A percentile compares a stretch with the other conserved stretches of the same genome.
Conservation (phyloP, 2,888 invertebrate species). For the Nemoura dubitans region DNA sequence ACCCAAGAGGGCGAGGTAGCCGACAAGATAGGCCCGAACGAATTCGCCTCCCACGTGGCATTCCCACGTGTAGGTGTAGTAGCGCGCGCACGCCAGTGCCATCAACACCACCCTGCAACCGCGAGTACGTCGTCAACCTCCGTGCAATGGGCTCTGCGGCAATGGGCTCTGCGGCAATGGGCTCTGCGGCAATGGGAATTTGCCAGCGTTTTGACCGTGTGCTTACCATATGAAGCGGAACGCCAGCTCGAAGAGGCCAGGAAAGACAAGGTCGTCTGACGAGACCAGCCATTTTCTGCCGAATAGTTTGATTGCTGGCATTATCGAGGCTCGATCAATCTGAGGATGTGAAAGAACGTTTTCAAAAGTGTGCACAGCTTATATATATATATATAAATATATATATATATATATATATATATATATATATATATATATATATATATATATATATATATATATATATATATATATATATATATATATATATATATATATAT, state of each 20-base stretch:
- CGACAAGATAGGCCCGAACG: conserved; percentile 77
- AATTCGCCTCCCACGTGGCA: conserved; percentile 76
- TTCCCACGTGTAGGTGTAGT: conserved; percentile 73
- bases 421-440: too few species aligned
- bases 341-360: neutral
- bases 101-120: conserved; percentile 71
- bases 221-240: conserved; percentile 76
- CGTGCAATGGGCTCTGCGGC: too few species aligned
- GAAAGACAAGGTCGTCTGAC: conserved; percentile 92
- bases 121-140: too few species aligned
- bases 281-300: conserved; percentile 91
- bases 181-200: too few species aligned
- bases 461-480: too few species aligned
- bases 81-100: conserved; percentile 70
- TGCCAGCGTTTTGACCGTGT: neutral
- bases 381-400: too few species aligned
- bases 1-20: conserved; percentile 72
- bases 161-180: too few species aligned
- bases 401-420: too few species aligned
- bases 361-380: too few species aligned
- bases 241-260: conserved; percentile 79
- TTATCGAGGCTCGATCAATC: conserved; percentile 56
- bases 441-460: too few species aligned
- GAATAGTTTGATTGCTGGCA: conserved; percentile 89
- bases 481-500: too few species aligned